phyloP scores from a whole-genome alignment of 2,113 vertebrate genomes.

The Tetrax tetrax region DNA sequence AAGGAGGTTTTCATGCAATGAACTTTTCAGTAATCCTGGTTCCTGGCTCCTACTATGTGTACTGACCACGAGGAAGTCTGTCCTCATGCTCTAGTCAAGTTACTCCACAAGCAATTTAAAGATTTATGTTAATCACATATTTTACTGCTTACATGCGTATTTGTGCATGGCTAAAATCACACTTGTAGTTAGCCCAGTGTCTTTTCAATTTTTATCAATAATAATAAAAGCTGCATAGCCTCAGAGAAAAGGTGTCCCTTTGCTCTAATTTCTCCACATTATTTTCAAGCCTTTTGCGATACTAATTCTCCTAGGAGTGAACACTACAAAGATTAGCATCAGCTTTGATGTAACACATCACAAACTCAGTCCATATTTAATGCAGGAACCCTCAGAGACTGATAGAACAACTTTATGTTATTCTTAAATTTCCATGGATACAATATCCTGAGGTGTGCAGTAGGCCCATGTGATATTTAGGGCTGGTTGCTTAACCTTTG shows the following conservation, averaged over 20 bases:
- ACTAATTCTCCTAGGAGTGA: neutral
- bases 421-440: slow-evolving; percentile 33
- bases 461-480: neutral
- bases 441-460: neutral
- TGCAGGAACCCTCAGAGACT: neutral
- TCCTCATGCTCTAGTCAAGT: neutral
- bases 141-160: neutral
- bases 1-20: neutral
- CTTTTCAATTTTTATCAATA: neutral
- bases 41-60: neutral
- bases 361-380: neutral
- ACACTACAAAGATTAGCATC: neutral
- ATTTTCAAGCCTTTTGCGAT: neutral
- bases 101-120: neutral
- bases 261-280: neutral
- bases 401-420: neutral
- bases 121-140: neutral
- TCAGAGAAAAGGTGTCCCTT: neutral
- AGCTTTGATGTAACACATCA: slow-evolving; percentile 6
- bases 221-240: neutral
- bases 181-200: neutral
- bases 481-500: slow-evolving; percentile 16
- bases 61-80: neutral
- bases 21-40: neutral
- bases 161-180: neutral